phyloP scores from a whole-genome alignment of 2,113 vertebrate genomes.

The Scalopus aquaticus region DNA sequence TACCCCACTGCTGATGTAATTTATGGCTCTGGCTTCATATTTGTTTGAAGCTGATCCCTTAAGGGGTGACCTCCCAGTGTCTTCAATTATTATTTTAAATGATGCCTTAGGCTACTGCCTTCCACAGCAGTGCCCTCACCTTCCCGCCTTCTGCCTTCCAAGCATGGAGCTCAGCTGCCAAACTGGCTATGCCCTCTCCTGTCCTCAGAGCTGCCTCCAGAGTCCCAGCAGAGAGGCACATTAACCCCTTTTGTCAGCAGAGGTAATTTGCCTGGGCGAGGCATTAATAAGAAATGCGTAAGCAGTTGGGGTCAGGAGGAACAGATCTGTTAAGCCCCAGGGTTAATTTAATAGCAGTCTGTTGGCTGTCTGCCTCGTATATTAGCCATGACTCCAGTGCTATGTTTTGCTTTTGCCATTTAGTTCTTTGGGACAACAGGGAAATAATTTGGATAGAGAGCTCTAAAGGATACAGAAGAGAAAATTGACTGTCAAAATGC shows the following conservation, averaged over 20 bases:
- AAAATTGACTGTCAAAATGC: slow-evolving; percentile 74
- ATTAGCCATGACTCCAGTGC: slow-evolving; percentile 23
- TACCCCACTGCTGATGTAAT: slow-evolving; percentile 3
- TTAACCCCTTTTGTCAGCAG: slow-evolving; percentile 78
- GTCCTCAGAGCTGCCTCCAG: slow-evolving; percentile 50
- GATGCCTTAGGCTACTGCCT: slow-evolving; percentile 67
- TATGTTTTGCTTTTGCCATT: slow-evolving; percentile 62
- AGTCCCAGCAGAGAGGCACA: slow-evolving; percentile 65
- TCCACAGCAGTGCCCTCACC: slow-evolving; percentile 62
- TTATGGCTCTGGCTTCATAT: slow-evolving; percentile 46
- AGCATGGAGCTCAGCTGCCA: slow-evolving; percentile 55
- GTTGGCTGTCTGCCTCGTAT: slow-evolving; percentile 64
- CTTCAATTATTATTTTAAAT: slow-evolving; percentile 78
- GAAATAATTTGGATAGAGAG: slow-evolving; percentile 65
- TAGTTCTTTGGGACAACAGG: slow-evolving; percentile 63
- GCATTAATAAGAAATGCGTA: slow-evolving; percentile 68
- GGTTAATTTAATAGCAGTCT: slow-evolving; percentile 80
- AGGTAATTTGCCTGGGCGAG: slow-evolving; percentile 72
- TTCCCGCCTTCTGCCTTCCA: slow-evolving; percentile 40
- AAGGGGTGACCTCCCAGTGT: slow-evolving; percentile 69
- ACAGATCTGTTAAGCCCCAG: slow-evolving; percentile 70
- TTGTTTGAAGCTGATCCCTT: slow-evolving; percentile 60
- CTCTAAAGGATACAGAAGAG: slow-evolving; percentile 40
- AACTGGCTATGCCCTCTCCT: slow-evolving; percentile 47
- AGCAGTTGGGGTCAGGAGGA: slow-evolving; percentile 70